Percentiles rank a stretch among this genome's conserved stretches.
Evolutionary conservation across 2,113 vertebrate genomes (phyloP).

Genomic region (Phylloscopus whistleri): DNA sequence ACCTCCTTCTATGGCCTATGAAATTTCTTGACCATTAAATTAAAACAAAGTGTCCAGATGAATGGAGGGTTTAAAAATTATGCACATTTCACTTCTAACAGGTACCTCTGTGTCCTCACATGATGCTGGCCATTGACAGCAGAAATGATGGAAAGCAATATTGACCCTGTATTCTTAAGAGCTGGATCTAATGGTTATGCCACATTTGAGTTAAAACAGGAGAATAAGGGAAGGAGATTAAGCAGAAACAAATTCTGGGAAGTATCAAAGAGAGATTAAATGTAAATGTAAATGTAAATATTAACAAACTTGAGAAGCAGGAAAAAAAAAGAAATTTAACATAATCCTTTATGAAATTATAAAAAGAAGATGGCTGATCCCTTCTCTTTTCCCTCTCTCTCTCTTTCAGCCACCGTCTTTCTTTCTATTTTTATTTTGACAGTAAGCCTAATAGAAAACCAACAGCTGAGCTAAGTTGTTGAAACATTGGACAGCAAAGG

Average conservation of each 20-base stretch:
- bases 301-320: not conserved
- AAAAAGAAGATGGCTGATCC: not conserved
- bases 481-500: not conserved
- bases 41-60: not conserved
- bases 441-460: conserved; percentile 20
- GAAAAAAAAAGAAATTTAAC: not conserved
- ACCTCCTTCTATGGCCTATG: not conserved
- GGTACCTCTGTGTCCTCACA: not conserved
- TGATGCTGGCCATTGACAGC: not conserved
- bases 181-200: not conserved
- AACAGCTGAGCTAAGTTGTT: not conserved
- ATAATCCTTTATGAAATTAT: conserved; percentile 38
- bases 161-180: not conserved
- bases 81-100: not conserved
- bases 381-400: not conserved
- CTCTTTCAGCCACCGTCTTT: not conserved
- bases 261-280: conserved; percentile 31
- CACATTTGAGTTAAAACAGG: not conserved
- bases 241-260: not conserved
- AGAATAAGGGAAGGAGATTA: not conserved
- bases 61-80: not conserved
- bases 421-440: conserved; percentile 34
- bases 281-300: conserved; percentile 2
- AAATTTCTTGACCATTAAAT: not conserved
- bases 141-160: not conserved